Percentiles rank a stretch among this genome's conserved stretches.
These are phyloP conservation scores for Drosophila borealis DNA, from an alignment of 2,888 invertebrate species.

Conservation along the genomic window DNA sequence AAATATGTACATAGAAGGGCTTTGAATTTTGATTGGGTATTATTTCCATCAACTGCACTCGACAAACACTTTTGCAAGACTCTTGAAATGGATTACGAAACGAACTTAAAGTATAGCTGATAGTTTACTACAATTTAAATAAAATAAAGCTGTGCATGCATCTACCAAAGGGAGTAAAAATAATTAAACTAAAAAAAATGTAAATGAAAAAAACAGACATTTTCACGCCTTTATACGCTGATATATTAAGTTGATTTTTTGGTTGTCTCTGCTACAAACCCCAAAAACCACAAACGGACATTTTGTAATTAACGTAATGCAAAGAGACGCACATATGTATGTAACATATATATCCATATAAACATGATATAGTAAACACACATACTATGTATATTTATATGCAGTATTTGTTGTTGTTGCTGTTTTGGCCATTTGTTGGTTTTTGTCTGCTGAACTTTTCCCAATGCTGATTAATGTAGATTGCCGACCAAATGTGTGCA, in stretches of 20 bases:
- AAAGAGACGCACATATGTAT: constrained; percentile 26
- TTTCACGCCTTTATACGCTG: constrained; percentile 23
- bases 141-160: too few species aligned
- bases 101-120: too few species aligned
- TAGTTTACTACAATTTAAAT: too few species aligned
- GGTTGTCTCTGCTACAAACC: constrained; percentile 29
- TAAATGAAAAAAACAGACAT: neutral
- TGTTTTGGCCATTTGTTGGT: constrained; percentile 30
- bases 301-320: constrained; percentile 58
- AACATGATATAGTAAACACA: constrained; percentile 18
- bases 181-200: neutral
- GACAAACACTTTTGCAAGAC: too few species aligned
- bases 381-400: constrained; percentile 6
- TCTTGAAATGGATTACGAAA: too few species aligned
- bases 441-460: constrained; percentile 38
- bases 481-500: constrained; percentile 72
- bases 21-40: too few species aligned
- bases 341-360: constrained; percentile 2
- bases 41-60: too few species aligned
- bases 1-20: neutral
- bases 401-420: constrained; percentile 19
- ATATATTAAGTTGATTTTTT: constrained; percentile 11
- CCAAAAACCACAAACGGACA: constrained; percentile 63
- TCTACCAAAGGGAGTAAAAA: neutral
- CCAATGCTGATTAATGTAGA: constrained; percentile 74